These are phyloP conservation scores for Ladona fulva DNA, from an alignment of 1,140 invertebrate species.

Conservation along the genomic window DNA sequence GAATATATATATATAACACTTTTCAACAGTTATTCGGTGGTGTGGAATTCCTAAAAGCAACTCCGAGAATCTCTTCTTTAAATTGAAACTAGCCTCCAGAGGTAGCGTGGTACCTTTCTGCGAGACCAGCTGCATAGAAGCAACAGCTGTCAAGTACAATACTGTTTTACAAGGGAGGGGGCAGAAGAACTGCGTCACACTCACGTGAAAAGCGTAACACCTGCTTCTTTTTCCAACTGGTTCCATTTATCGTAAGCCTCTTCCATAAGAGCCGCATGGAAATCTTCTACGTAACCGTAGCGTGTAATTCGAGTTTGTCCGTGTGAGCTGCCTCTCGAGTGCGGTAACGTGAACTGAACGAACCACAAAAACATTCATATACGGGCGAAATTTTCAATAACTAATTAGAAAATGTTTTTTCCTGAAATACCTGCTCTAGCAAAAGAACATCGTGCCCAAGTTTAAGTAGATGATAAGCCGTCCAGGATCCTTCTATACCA, in stretches of 20 bases:
- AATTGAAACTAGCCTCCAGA: too few relatives aligned
- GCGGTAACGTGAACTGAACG: slow-evolving; percentile 14
- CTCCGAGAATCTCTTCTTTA: too few relatives aligned
- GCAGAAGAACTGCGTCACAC: background rate
- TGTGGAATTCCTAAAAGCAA: too few relatives aligned
- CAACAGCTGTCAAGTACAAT: too few relatives aligned
- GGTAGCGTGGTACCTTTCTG: too few relatives aligned
- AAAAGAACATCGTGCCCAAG: background rate
- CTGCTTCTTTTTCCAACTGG: slow-evolving; percentile 13
- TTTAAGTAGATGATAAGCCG: slow-evolving; percentile 7
- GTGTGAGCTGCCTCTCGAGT: slow-evolving; percentile 17
- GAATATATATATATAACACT: too few relatives aligned
- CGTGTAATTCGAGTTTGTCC: slow-evolving; percentile 16
- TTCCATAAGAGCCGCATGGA: slow-evolving; percentile 14
- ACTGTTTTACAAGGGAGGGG: too few relatives aligned
- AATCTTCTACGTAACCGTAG: slow-evolving; percentile 15
- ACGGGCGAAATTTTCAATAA: background rate
- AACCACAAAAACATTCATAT: background rate
- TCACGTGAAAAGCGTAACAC: slow-evolving; percentile 12
- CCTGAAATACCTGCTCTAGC: background rate
- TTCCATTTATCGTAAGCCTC: slow-evolving; percentile 11
- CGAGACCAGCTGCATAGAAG: too few relatives aligned
- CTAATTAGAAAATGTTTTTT: background rate
- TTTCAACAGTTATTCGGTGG: too few relatives aligned
- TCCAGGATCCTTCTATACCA: slow-evolving; percentile 11